Percentiles rank a stretch among this genome's conserved stretches.
Evolutionary conservation across 2,797 vertebrate genomes (phyloP).

Genomic region (Petrocephalus schoutedeni): DNA sequence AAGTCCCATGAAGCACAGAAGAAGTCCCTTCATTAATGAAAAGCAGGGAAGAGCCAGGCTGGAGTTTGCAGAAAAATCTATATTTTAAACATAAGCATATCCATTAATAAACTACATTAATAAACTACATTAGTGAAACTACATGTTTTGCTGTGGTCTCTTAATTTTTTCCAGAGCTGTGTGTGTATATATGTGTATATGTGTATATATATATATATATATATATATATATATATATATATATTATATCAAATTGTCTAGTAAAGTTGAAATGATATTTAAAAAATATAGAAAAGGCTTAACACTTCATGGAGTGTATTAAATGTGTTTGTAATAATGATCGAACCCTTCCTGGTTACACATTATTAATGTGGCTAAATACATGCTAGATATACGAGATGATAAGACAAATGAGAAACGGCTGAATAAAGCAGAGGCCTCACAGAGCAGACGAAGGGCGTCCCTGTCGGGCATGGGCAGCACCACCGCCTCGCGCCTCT

Average conservation of each 20-base stretch:
- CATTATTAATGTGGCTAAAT: not conserved
- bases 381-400: not conserved
- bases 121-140: no score
- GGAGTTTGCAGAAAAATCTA: no score
- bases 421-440: conserved; percentile 32
- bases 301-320: not conserved
- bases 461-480: conserved; percentile 54
- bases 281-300: not conserved
- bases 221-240: no score
- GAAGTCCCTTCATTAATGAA: no score
- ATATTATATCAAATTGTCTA: not conserved
- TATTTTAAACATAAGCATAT: no score
- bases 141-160: no score
- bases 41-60: no score
- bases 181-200: not conserved
- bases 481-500: conserved; percentile 51
- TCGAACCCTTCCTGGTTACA: not conserved
- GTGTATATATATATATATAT: no score
- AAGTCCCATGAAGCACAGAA: no score
- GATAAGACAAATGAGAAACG: not conserved
- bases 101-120: no score
- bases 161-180: no score
- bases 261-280: not conserved
- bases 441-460: conserved; percentile 60
- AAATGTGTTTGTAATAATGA: not conserved